Evolutionary conservation across 1,140 invertebrate genomes (phyloP), one percentile per base, ranked within the genome.

Genomic region (Eueides isabella): DNA sequence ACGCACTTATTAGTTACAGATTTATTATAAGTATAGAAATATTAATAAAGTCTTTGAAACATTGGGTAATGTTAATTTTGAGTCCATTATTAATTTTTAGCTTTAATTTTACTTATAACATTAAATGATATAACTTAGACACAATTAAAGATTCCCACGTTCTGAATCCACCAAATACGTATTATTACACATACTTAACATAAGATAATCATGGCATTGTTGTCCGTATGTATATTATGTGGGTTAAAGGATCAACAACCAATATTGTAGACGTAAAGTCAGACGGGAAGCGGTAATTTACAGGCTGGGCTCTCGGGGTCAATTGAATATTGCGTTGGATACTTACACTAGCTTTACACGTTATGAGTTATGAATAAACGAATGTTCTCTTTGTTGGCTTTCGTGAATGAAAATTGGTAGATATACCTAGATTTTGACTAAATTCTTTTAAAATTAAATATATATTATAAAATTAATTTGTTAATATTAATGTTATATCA

Each of bases 221-320:
- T 70, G 38, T 35, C 67, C 72, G 67, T 55, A 61, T 4, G 35
- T 29, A 70, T 74, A 74, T 66, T 16, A 74, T 74, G 33, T 85
- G 71, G 85, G 85, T 85, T 85, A 85, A 83, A 85, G 80, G 83
- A 87, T 83, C 85, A 87, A 85, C 79, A 80, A 75, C 75, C 80
- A 84, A 83, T 82, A 82, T 61, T 41, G 70, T 70, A 71, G 67
- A 75, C 74, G 30, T 35, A 71, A 65, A 70, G 72, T 69, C 67
- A 41, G 64, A 79, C 81, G 78, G 80, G 78, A 85, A 83, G 79
- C 62, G 72, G 71, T 77, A 83, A 85, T 85, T 86, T 83, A 81
- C 67, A 68, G 80, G 77, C 82, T 66, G 78, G 72, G 71, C 80
- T 72, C 76, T 79, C 80, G 82, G 79, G 85, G 84, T 80, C 84